A percentile compares a stretch with the other conserved stretches of the same genome.
Conservation (phyloP, 2,888 invertebrate species). For the Acronicta psi region DNA sequence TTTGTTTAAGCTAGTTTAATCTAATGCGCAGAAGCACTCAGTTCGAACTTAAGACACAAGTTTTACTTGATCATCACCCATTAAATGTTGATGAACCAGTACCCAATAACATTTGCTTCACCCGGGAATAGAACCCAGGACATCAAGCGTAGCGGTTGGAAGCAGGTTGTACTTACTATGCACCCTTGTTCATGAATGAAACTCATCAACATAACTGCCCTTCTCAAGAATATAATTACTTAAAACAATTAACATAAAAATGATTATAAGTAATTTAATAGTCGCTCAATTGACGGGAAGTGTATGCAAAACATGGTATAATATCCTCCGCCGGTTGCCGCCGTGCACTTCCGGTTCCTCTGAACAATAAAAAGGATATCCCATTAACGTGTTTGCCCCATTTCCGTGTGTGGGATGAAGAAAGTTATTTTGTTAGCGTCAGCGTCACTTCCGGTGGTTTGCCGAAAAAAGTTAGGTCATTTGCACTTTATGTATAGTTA, state of each 20-base stretch:
- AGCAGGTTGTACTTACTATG: not conserved
- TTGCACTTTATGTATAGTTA: too few relatives aligned
- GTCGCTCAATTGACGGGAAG: constrained; percentile 47
- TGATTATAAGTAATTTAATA: constrained; percentile 26
- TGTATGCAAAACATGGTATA: constrained; percentile 53
- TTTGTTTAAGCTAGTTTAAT: too few relatives aligned
- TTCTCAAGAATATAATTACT: constrained; percentile 21
- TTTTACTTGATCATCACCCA: too few relatives aligned
- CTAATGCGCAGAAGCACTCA: too few relatives aligned
- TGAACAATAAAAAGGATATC: constrained; percentile 55
- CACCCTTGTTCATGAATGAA: not conserved
- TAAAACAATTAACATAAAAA: constrained; percentile 19
- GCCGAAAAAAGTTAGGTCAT: not conserved
- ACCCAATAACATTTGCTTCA: too few relatives aligned
- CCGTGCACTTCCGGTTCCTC: constrained; percentile 43
- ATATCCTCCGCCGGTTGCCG: constrained; percentile 37
- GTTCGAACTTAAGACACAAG: too few relatives aligned
- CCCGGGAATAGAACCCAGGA: too few relatives aligned
- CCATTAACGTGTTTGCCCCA: constrained; percentile 47
- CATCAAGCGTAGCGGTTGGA: too few relatives aligned
- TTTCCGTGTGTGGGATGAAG: constrained; percentile 51
- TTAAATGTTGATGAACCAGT: too few relatives aligned
- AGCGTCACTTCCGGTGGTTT: constrained; percentile 25
- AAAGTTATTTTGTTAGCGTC: constrained; percentile 24
- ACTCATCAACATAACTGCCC: not conserved